Evolutionary conservation across 2,113 vertebrate species (phyloP).

Genomic region (Greenwoodochromis staneri): DNA sequence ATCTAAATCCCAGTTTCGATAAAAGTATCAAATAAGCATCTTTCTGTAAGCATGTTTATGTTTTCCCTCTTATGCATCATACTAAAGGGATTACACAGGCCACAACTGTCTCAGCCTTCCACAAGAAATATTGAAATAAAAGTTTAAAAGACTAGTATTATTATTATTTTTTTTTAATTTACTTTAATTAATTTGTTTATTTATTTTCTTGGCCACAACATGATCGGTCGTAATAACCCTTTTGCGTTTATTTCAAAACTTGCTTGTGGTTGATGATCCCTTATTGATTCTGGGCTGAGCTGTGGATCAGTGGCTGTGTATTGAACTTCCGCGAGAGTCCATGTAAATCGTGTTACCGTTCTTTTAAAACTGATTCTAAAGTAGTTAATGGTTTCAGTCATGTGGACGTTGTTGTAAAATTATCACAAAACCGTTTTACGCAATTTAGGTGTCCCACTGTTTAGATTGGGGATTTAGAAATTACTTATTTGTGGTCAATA

Average conservation of each 20-base stretch:
- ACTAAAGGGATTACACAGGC: rapidly evolving
- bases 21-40: not conserved
- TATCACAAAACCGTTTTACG: not conserved
- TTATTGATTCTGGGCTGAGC: not conserved
- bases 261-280: not conserved
- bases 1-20: rapidly evolving
- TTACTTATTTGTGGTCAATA: conserved; percentile 23
- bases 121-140: not conserved
- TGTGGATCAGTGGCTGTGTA: not conserved
- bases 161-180: not conserved
- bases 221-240: not conserved
- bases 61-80: not conserved
- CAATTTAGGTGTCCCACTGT: rapidly evolving
- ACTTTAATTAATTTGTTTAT: not conserved
- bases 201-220: not conserved
- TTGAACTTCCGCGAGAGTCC: not conserved
- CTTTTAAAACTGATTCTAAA: not conserved
- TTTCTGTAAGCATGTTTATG: not conserved
- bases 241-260: not conserved
- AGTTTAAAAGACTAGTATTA: not conserved
- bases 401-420: not conserved
- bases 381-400: rapidly evolving
- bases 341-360: not conserved
- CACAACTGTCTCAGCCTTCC: not conserved
- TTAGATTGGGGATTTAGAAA: not conserved